These are phyloP conservation scores for Brachionus plicatilis DNA, from an alignment of 1,140 invertebrate species.

Conservation along the genomic window DNA sequence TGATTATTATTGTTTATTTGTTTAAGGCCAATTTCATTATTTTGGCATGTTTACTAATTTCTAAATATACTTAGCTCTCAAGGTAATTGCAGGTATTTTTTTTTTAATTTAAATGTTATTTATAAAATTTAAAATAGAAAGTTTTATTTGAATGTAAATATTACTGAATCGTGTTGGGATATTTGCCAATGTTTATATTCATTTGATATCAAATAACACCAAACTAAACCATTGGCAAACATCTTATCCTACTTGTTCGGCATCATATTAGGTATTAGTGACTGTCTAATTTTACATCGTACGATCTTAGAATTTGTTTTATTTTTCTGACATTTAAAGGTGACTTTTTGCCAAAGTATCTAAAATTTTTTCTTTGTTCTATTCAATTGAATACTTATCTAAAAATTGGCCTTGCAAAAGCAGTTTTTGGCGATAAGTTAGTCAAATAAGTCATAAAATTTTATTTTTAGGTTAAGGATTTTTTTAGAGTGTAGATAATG, in stretches of 20 bases:
- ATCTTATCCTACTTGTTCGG: neutral
- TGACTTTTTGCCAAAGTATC: neutral
- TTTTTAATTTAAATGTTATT: neutral
- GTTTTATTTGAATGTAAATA: neutral
- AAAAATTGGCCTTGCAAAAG: neutral
- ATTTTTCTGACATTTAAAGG: neutral
- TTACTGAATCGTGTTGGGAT: neutral
- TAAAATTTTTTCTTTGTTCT: neutral
- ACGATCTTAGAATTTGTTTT: neutral
- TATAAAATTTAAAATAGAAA: slow-evolving; percentile 18
- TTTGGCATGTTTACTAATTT: neutral
- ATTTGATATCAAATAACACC: neutral
- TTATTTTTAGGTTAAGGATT: neutral
- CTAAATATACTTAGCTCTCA: neutral
- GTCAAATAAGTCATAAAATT: neutral
- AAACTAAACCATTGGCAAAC: neutral
- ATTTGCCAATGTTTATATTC: neutral
- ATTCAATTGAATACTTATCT: neutral
- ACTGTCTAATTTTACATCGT: neutral
- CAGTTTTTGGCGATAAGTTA: neutral
- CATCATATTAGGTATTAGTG: neutral
- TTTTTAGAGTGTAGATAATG: neutral
- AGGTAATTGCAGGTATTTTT: slow-evolving; percentile 20
- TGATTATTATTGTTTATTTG: slow-evolving; percentile 13
- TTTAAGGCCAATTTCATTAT: slow-evolving; percentile 15